A percentile compares a stretch with the other conserved stretches of the same genome.
phyloP scores from a whole-genome alignment of 2,797 vertebrate species.

The Alfaro cultratus region DNA sequence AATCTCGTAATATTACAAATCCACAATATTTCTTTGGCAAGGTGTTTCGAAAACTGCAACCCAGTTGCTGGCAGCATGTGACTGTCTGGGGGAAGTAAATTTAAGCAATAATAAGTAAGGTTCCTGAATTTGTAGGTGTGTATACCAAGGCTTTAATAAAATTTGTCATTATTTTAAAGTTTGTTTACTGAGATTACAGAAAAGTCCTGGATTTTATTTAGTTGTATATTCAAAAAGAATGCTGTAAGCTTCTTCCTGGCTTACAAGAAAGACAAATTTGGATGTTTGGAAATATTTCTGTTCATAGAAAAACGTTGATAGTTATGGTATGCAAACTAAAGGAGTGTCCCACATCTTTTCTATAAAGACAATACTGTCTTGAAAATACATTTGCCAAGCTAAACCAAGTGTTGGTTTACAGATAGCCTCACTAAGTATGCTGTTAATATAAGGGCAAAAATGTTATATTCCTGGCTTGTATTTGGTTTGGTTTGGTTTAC shows the following conservation, averaged over 20 bases:
- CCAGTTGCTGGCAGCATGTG: not conserved
- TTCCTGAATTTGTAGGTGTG: not conserved
- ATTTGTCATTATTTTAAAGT: not conserved
- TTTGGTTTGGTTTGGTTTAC: no score
- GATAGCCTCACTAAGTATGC: not conserved
- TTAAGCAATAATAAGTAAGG: not conserved
- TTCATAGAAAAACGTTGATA: not conserved
- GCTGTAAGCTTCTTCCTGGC: not conserved
- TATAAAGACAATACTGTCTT: not conserved
- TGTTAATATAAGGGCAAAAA: not conserved
- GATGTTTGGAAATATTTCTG: not conserved
- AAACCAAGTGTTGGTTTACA: not conserved
- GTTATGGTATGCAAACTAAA: not conserved
- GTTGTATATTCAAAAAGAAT: not conserved
- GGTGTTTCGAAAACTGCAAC: not conserved
- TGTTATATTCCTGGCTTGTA: no score
- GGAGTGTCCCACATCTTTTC: not conserved
- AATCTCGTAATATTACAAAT: not conserved
- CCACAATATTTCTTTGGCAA: not conserved
- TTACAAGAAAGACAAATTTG: not conserved
- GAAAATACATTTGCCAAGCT: not conserved
- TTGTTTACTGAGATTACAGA: not conserved
- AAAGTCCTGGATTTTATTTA: not conserved
- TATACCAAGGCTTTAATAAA: not conserved
- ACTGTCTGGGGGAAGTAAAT: not conserved